phyloP scores from a whole-genome alignment of 2,113 vertebrate genomes.

The Taurulus bubalis region DNA sequence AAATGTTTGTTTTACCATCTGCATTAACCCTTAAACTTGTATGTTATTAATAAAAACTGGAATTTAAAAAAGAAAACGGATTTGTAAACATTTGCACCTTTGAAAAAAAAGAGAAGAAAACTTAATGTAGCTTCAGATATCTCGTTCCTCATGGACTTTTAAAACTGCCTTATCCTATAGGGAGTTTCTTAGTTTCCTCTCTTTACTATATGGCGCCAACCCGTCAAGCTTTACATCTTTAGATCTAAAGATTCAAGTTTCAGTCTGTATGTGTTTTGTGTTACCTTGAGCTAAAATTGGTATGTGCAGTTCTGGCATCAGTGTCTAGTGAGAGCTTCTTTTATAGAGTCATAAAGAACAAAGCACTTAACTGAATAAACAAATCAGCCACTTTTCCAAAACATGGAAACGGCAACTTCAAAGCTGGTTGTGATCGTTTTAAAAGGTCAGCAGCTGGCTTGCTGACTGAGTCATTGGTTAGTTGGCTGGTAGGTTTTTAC shows the following conservation, averaged over 20 bases:
- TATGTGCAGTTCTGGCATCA: slow-evolving; percentile 10
- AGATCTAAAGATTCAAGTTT: background rate
- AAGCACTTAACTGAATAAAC: slow-evolving; percentile 71
- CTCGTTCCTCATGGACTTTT: background rate
- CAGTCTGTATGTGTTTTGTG: background rate
- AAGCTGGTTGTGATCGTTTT: slow-evolving; percentile 56
- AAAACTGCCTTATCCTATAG: background rate
- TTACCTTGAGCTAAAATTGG: slow-evolving; percentile 28
- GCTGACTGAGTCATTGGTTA: slow-evolving; percentile 37
- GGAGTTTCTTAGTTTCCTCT: background rate
- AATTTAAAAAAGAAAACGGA: background rate
- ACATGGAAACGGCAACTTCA: slow-evolving; percentile 67
- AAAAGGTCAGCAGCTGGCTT: slow-evolving; percentile 56
- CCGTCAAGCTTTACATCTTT: slow-evolving; percentile 4
- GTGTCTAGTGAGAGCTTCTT: slow-evolving; percentile 42
- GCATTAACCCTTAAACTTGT: background rate
- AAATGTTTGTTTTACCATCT: background rate
- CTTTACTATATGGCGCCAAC: background rate
- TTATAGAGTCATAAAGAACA: slow-evolving; percentile 72
- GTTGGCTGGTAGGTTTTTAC: slow-evolving; percentile 2
- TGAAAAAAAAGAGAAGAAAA: background rate
- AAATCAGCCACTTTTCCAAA: slow-evolving; percentile 59
- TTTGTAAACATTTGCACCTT: background rate
- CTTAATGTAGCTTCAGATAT: background rate
- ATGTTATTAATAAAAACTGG: background rate